Percentiles rank a stretch among this genome's conserved stretches.
Conservation (phyloP, 2,888 invertebrate species). For the Drosophila kokeensis region DNA sequence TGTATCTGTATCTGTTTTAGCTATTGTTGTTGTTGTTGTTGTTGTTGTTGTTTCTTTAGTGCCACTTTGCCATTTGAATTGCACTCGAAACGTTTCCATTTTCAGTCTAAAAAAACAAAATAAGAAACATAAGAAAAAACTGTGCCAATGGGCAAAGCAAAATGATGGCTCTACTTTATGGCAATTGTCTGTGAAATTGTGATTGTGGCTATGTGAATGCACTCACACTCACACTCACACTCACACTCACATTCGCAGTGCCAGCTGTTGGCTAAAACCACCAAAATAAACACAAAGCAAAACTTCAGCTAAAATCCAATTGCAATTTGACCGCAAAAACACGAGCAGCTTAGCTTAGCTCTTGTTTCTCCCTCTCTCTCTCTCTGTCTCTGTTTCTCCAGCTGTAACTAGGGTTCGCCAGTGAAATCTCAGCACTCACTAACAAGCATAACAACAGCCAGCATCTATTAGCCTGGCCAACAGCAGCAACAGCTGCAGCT, state of each 20-base stretch:
- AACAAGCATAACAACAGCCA: slow-evolving; percentile 20
- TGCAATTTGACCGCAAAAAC: slow-evolving; percentile 74
- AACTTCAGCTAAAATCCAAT: slow-evolving; percentile 58
- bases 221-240: slow-evolving; percentile 9
- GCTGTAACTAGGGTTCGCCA: slow-evolving; percentile 38
- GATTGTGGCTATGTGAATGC: slow-evolving; percentile 20
- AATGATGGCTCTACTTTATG: slow-evolving; percentile 45
- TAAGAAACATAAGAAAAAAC: slow-evolving; percentile 43
- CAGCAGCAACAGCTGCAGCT: neutral
- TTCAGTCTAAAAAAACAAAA: slow-evolving; percentile 49
- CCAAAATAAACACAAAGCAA: slow-evolving; percentile 33
- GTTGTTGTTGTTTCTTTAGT: slow-evolving; percentile 15
- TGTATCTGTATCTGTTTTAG: slow-evolving; percentile 18
- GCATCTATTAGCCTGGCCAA: slow-evolving; percentile 25
- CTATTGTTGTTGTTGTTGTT: neutral
- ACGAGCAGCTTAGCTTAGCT: neutral
- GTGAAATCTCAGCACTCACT: slow-evolving; percentile 59
- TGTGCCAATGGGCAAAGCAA: slow-evolving; percentile 66
- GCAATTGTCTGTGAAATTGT: slow-evolving; percentile 61
- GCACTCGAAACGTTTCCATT: slow-evolving; percentile 58
- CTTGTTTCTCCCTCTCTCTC: slow-evolving; percentile 6
- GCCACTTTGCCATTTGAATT: slow-evolving; percentile 56
- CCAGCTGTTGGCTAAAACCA: slow-evolving; percentile 23
- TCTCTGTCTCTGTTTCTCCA: neutral
- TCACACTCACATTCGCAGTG: slow-evolving; percentile 2